A percentile compares a stretch with the other conserved stretches of the same genome.
Conservation (phyloP, 2,113 vertebrate genomes). For the Ondatra zibethicus region DNA sequence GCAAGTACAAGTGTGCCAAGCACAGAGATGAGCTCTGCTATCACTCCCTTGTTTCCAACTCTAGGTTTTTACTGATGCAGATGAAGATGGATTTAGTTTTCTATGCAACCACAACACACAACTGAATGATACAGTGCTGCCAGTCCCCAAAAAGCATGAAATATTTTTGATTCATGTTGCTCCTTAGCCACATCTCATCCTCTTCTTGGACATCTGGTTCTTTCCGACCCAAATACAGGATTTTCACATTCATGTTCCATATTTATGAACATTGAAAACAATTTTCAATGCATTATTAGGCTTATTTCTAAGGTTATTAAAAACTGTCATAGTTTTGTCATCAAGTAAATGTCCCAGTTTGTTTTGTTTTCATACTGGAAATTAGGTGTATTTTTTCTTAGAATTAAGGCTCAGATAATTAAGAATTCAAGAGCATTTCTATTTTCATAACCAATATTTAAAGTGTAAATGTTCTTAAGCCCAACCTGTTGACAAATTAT, state of each 20-base stretch:
- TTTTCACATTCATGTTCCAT: slow-evolving; percentile 5
- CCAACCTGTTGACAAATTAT: slow-evolving; percentile 68
- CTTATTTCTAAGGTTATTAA: slow-evolving; percentile 52
- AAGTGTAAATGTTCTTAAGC: slow-evolving; percentile 56
- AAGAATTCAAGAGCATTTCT: slow-evolving; percentile 52
- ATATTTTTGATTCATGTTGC: slow-evolving; percentile 25
- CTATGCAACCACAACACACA: slow-evolving; percentile 33
- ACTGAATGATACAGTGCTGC: slow-evolving; percentile 49
- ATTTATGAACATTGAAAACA: slow-evolving; percentile 45
- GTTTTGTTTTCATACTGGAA: slow-evolving; percentile 61
- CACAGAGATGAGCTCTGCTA: neutral
- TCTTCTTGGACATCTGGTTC: slow-evolving; percentile 48
- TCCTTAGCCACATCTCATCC: slow-evolving; percentile 50
- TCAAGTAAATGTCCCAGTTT: slow-evolving; percentile 61
- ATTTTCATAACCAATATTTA: slow-evolving; percentile 69
- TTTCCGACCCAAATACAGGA: slow-evolving; percentile 14
- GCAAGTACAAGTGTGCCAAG: slow-evolving; percentile 50
- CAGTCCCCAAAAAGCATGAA: slow-evolving; percentile 32
- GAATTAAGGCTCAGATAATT: slow-evolving; percentile 64
- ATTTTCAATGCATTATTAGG: slow-evolving; percentile 61
- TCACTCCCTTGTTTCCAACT: slow-evolving; percentile 51
- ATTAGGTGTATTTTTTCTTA: slow-evolving; percentile 38
- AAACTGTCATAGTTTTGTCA: slow-evolving; percentile 62
- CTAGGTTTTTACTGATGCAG: slow-evolving; percentile 61
- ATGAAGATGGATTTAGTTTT: slow-evolving; percentile 65